These are phyloP conservation scores for Sigmodon hispidus DNA, from an alignment of 2,113 vertebrate genomes.

Conservation along the genomic window DNA sequence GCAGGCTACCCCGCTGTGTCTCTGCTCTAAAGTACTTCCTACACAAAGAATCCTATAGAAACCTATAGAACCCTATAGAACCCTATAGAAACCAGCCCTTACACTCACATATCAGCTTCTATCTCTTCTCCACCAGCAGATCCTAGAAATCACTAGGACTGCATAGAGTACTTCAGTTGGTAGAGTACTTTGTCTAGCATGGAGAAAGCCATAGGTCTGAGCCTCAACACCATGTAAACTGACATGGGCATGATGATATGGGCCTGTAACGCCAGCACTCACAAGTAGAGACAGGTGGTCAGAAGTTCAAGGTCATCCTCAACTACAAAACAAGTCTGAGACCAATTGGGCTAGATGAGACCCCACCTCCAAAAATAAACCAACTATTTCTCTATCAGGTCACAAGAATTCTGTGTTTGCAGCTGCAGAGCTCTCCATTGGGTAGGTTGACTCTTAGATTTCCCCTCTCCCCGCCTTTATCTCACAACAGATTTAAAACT, in stretches of 20 bases:
- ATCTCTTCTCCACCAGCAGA: background rate
- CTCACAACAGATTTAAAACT: background rate
- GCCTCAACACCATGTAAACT: background rate
- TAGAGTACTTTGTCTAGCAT: background rate
- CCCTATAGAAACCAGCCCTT: background rate
- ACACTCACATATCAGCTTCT: background rate
- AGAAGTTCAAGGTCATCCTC: background rate
- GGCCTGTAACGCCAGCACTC: background rate
- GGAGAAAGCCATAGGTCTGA: background rate
- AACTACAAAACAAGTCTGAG: background rate
- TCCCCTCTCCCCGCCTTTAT: background rate
- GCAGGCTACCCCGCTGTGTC: background rate
- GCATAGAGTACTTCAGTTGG: background rate
- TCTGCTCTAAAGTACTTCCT: background rate
- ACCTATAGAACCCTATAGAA: no score
- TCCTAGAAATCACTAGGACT: background rate
- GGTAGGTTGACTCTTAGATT: background rate
- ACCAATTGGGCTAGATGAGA: background rate
- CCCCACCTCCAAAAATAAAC: background rate
- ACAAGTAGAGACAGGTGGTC: background rate
- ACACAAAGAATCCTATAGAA: background rate
- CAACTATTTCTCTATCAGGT: background rate
- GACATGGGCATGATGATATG: background rate
- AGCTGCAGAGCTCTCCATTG: background rate
- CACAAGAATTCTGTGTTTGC: background rate